Evolutionary conservation across 2,888 invertebrate species (phyloP), one percentile per base, ranked within the genome.

Genomic region (Synergus gifuensis): DNA sequence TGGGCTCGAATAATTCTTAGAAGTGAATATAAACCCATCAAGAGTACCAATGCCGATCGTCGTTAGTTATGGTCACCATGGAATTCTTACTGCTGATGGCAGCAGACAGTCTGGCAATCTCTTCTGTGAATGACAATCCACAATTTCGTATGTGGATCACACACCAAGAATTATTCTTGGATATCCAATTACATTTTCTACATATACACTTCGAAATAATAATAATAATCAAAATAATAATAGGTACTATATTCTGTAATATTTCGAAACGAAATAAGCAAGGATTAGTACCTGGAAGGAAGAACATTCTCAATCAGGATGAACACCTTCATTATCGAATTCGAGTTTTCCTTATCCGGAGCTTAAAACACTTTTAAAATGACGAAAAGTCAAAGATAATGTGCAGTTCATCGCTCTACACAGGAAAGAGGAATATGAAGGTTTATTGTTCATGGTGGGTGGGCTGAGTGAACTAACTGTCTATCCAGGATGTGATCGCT

Each of bases 61-160:
- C 81, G 82, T 87, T 85, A 85, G 85, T 86, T 86, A 86, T 86
- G 85, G 85, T 83, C 81, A 84, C 85, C 83, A 84, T 85, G 82
- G 80, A 79, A 81, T 80, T 80, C 73, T 76, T 80, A 80, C 73
- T 76, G 80, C 78, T 76, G 36, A 12, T 42, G 83, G 86, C 84
- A 88, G 88, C 88, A 91, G 91, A 91, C 91, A 90, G 91, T 88
- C 88, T 90, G 91, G 91, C 91, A 83, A 87, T 86, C 87, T 88
- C 86, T 89, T 91, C 90, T 87, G 78, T 83, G 88, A 89, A 90
- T 83, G 84, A 77, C 78, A 67, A 64, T 49, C 44, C 60, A 40
- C 76, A 62, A 62, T 82, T 82, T 81, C 73, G 73, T 81, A 78
- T 79, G 83, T 78, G 80, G 83, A 86, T 86, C 89, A 82, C 88